phyloP scores from a whole-genome alignment of 2,888 invertebrate species.

The Calameuta idolon region DNA sequence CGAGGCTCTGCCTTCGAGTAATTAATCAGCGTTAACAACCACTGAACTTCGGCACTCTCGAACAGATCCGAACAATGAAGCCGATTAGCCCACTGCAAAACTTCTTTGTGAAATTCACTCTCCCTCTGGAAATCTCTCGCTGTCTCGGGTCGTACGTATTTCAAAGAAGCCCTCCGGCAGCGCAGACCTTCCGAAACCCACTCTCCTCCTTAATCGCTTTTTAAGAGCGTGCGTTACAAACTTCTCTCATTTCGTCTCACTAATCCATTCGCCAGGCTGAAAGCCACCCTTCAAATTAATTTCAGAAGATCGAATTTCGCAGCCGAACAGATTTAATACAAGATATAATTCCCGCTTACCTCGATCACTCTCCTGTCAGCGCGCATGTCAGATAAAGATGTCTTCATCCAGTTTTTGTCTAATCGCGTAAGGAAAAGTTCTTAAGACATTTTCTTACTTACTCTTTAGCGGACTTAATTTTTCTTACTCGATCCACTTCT shows the following conservation, averaged over 20 bases:
- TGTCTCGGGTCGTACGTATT: not conserved
- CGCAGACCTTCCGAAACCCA: no score
- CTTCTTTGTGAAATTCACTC: slow-evolving; percentile 25
- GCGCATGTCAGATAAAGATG: not conserved
- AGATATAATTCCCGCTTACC: not conserved
- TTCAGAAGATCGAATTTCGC: not conserved
- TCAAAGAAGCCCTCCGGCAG: not conserved
- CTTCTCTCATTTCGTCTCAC: not conserved
- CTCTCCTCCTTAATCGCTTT: not conserved
- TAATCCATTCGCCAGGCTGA: not conserved
- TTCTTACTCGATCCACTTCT: not conserved
- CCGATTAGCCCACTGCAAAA: slow-evolving; percentile 32
- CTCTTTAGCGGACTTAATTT: not conserved
- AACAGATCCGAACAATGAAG: slow-evolving; percentile 31
- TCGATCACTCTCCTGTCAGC: not conserved
- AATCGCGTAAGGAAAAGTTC: not conserved
- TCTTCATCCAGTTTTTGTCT: no score
- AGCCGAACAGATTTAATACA: not conserved
- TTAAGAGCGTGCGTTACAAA: not conserved
- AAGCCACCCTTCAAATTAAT: not conserved
- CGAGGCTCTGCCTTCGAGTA: slow-evolving; percentile 37
- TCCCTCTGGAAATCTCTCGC: slow-evolving; percentile 8
- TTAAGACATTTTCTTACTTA: not conserved
- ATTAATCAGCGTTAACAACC: slow-evolving; percentile 51
- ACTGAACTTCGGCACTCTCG: slow-evolving; percentile 30